A percentile compares a stretch with the other conserved stretches of the same genome.
These are phyloP conservation scores for Liopterus haemorrhoidalis DNA, from an alignment of 2,888 invertebrate species.

Conservation along the genomic window DNA sequence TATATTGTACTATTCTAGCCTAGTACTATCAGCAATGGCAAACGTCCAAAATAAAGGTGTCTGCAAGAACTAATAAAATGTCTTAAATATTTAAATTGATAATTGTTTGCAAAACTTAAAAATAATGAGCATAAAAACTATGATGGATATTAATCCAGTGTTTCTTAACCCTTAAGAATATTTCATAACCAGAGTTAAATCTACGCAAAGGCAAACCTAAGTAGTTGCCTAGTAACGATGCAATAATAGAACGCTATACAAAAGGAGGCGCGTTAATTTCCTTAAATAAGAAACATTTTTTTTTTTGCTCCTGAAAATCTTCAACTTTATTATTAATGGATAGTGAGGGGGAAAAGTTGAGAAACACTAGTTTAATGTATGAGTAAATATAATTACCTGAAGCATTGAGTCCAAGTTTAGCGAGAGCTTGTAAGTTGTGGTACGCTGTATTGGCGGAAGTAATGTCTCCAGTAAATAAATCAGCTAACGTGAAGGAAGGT, in stretches of 20 bases:
- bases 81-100: too few species aligned
- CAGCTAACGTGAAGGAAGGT: slow-evolving; percentile 66
- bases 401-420: slow-evolving; percentile 70
- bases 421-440: slow-evolving; percentile 83
- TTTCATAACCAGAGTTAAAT: too few species aligned
- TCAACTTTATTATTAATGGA: slow-evolving; percentile 3
- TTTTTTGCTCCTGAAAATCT: slow-evolving; percentile 6
- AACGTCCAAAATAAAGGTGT: too few species aligned
- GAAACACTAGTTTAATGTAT: too few species aligned
- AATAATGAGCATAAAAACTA: too few species aligned
- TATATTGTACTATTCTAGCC: too few species aligned
- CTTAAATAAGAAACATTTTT: slow-evolving; percentile 5
- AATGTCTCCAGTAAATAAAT: slow-evolving; percentile 67
- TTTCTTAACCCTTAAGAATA: too few species aligned
- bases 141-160: too few species aligned
- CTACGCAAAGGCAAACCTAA: too few species aligned
- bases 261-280: slow-evolving; percentile 4
- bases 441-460: slow-evolving; percentile 67
- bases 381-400: slow-evolving; percentile 49
- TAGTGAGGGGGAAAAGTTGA: not conserved
- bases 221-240: not conserved
- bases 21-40: too few species aligned
- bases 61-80: too few species aligned
- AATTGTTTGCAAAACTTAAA: too few species aligned
- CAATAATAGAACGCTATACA: not conserved